Base-by-base conservation (phyloP, 1,140 invertebrate genomes). In the Zaprionus davidi region DNA sequence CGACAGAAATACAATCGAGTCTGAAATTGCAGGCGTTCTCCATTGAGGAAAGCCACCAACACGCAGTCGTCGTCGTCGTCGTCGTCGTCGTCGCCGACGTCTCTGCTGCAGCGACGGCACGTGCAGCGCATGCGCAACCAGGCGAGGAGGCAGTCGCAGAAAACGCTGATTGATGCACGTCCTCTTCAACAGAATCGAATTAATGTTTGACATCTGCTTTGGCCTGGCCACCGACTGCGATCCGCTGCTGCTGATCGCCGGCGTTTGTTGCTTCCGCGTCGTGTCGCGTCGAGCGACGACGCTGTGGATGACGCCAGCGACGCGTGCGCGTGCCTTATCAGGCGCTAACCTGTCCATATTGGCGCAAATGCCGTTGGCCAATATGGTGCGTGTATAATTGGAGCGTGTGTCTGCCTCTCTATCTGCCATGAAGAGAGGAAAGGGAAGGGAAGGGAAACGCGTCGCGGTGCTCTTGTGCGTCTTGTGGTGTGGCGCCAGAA, bases 281-380 rank as follows among this genome's bases (percentile, higher is more conserved):
- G 77, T 77, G 77, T 70, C 67, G 80, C 76, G 76, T n/a, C 26
- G 53, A 17, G 9, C 20, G 26, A 15, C 79, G 71, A 60, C 64
- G 36, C 41, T 46, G 9, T 46, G 9, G 59, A 70, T 53, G 67
- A 62, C 71, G 67, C 67, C 67, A 57, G 44, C 79, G 73, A 81
- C 85, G 81, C 85, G 85, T 90, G 85, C 81, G 75, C 78, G 58
- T 55, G 60, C 84, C 84, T 90, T 90, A 88, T 88, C 85, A 80
- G 84, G 85, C 84, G 78, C 81, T 81, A 84, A 84, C 85, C 85
- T 88, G 81, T 90, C 85, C 84, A 90, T 88, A 88, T 84, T 49
- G 84, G 78, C 71, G 65, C 81, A 81, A 71, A 82, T 81, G 78
- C 78, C 75, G 58, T 56, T 66, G 70, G 70, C 74, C 70, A 79